Percentiles rank a stretch among this genome's conserved stretches.
Evolutionary conservation across 2,888 invertebrate genomes (phyloP).

Genomic region (Zygogramma bicolorata): DNA sequence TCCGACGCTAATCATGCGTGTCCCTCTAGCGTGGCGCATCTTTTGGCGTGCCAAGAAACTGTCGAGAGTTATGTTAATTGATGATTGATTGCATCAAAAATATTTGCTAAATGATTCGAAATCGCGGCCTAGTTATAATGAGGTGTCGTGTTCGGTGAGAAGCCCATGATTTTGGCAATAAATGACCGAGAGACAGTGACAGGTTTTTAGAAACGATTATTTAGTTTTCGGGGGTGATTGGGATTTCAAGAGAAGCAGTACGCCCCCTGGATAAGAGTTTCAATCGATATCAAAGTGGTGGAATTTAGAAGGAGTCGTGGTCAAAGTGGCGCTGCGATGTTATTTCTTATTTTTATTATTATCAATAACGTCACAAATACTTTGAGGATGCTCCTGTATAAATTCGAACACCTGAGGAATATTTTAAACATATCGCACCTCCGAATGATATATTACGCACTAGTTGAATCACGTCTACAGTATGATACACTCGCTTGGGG

Average conservation of each 20-base stretch:
- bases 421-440: too few relatives aligned
- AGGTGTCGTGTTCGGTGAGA: conserved; percentile 16
- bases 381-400: too few relatives aligned
- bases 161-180: neutral
- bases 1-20: conserved; percentile 20
- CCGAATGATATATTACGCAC: too few relatives aligned
- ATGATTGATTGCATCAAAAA: conserved; percentile 37
- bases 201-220: neutral
- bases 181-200: neutral
- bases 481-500: too few relatives aligned
- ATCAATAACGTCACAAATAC: too few relatives aligned
- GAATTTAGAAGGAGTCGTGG: too few relatives aligned
- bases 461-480: too few relatives aligned
- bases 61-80: conserved; percentile 43
- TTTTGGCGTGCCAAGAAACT: conserved; percentile 25
- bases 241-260: neutral
- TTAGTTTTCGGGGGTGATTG: neutral
- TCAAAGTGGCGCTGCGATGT: too few relatives aligned
- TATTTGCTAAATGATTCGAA: conserved; percentile 17
- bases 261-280: too few relatives aligned
- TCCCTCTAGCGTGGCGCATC: conserved; percentile 18
- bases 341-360: too few relatives aligned
- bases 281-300: too few relatives aligned
- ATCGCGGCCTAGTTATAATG: conserved; percentile 5
- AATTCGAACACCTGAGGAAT: too few relatives aligned